phyloP scores from a whole-genome alignment of 2,888 invertebrate genomes.

The Helobdella robusta region DNA sequence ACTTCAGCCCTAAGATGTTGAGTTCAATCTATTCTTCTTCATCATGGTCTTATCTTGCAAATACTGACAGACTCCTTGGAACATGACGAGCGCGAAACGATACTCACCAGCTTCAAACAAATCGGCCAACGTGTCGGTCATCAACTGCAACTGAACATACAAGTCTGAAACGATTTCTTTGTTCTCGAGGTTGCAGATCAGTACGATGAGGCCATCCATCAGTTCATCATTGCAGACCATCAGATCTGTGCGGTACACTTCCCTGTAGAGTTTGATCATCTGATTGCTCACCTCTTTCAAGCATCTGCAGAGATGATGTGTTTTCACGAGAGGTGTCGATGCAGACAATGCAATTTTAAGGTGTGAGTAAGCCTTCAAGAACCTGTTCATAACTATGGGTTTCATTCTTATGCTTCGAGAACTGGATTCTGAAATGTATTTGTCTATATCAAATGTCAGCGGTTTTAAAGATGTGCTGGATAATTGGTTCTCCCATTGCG shows the following conservation, averaged over 20 bases:
- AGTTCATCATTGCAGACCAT: conserved; percentile 20
- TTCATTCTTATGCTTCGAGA: neutral
- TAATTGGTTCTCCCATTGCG: too few relatives aligned
- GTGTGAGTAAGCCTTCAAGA: conserved; percentile 3
- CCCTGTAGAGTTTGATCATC: neutral
- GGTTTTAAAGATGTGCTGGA: neutral
- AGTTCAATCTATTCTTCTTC: conserved; percentile 19
- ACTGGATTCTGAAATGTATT: neutral
- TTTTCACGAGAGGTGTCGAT: conserved; percentile 8
- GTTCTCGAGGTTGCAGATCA: conserved; percentile 11
- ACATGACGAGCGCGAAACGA: conserved; percentile 7
- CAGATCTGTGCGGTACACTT: neutral
- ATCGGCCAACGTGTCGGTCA: conserved; percentile 6
- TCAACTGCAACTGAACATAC: conserved; percentile 16
- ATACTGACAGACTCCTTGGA: conserved; percentile 8
- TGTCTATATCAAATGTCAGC: neutral
- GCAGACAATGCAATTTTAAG: conserved; percentile 7
- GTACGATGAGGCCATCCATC: conserved; percentile 13
- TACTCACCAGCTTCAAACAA: conserved; percentile 15
- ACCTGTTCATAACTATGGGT: conserved; percentile 4
- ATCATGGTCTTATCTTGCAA: conserved; percentile 20
- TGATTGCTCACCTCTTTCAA: conserved; percentile 11
- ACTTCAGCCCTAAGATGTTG: too few relatives aligned
- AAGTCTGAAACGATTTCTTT: neutral
- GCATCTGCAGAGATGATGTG: conserved; percentile 13